phyloP scores from a whole-genome alignment of 2,113 vertebrate species.

The Gallinago jamesoni region DNA sequence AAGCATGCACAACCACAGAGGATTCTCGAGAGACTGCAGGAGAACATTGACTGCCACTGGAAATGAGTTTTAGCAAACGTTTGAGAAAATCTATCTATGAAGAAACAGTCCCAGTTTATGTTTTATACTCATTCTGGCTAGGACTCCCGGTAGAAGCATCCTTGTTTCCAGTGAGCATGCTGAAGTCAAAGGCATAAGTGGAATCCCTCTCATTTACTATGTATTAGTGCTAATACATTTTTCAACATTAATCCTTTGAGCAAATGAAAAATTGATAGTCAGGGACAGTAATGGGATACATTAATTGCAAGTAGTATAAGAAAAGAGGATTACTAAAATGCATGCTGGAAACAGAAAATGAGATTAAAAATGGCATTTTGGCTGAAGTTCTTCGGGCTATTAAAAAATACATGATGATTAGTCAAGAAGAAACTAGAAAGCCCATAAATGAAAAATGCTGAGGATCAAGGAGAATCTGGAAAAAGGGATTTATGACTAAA shows the following conservation, averaged over 20 bases:
- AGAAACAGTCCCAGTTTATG: background rate
- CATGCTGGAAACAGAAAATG: constrained; percentile 62
- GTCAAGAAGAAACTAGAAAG: constrained; percentile 54
- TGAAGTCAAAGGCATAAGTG: constrained; percentile 3
- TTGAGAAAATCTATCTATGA: background rate
- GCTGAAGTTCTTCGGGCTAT: constrained; percentile 47
- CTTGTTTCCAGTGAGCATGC: background rate
- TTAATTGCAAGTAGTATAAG: constrained; percentile 58
- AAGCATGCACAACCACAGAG: background rate
- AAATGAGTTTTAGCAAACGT: background rate
- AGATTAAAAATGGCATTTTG: constrained; percentile 66
- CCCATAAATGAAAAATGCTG: constrained; percentile 20
- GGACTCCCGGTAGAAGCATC: background rate
- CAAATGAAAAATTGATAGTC: constrained; percentile 62
- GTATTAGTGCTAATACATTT: constrained; percentile 59
- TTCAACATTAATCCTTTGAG: constrained; percentile 58
- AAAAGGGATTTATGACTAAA: constrained; percentile 18
- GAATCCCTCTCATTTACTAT: constrained; percentile 56
- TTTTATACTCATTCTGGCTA: background rate
- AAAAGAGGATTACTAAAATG: constrained; percentile 67
- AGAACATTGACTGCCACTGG: background rate
- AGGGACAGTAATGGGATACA: constrained; percentile 54
- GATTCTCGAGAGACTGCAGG: background rate
- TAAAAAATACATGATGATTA: constrained; percentile 49
- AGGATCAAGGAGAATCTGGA: constrained; percentile 18